Evolutionary conservation across 2,888 invertebrate species (phyloP), one percentile per base, ranked within the genome.

Genomic region (Barypeithes pellucidus): DNA sequence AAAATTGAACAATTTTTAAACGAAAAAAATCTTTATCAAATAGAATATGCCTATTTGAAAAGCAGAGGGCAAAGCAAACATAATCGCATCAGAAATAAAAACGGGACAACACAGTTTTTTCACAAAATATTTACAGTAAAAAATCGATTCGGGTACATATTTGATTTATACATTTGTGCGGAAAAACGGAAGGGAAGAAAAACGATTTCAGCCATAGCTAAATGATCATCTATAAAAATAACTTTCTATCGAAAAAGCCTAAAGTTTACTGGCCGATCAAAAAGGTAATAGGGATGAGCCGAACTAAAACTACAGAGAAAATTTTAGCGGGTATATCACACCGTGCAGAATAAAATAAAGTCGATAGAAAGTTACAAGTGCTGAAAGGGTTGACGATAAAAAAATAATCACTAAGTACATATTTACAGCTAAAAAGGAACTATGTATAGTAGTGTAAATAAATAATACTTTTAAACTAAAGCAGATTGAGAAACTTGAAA

Each of bases 351-450:
- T 65, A 65, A 60, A 60, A 29, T 8, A 29, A 66, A 24, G 79
- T 82, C 83, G 83, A 83, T 83, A 83, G 83, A 83, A 83, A 83
- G 83, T 83, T 83, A 83, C 80, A 82, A 80, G 82, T 82, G 82
- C 82, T 81, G 62, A 20, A 71, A 67, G 67, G 68, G 54, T 75
- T 67, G 62, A 65, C 81, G 63, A 78, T 79, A 79, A 76, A 77
- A 77, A 75, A 78, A 77, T 77, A 78, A 77, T 76, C 74, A 75
- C 73, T 76, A 77, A 78, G 75, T 73, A 70, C 78, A 76, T 81
- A 82, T 82, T 63, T 82, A 82, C 82, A 82, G 79, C 81, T 80
- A 78, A 75, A 74, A 68, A 76, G 67, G 73, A 72, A 71, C 60
- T 77, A 77, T 67, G 59, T 59, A 65, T 66, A 67, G 72, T 66